Base-by-base conservation (phyloP, 2,797 vertebrate genomes). In the Hyperoplus lanceolatus region DNA sequence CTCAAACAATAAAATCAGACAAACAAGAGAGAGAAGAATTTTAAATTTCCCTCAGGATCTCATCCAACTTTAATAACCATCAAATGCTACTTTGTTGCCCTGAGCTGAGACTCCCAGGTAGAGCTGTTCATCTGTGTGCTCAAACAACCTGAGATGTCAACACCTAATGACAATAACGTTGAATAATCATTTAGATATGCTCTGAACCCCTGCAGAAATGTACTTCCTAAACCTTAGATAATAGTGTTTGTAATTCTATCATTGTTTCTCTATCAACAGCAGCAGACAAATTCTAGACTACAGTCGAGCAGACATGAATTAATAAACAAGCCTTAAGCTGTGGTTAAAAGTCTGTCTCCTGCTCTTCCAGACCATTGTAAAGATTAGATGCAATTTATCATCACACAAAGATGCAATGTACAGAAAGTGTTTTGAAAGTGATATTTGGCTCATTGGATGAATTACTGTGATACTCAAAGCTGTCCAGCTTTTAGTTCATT, bases 311-410 rank as follows among this genome's bases (percentile, higher is more conserved):
- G 39, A 36, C 42, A 13, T 9, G 14, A 29, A 48, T 49, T 59
- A 48, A 7, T 8, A 39, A n/a, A 29, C 54, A 6, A 54, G 50
- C 21, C 41, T 18, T 59, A 59, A 63, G 73, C 11, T 36, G 8
- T 29, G 63, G 41, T 76, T 29, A 42, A 71, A 80, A 70, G 73
- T 74, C 68, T 16, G 42, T 4, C 8, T 45, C 39, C 21, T 5
- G 1, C 38, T 51, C 29, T 48, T 51, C 2, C 46, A 61, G 43
- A 8, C 21, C 8, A 12, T 45, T 48, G 46, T 73, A 58, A 76
- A 50, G 66, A 58, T 2, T 15, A 10, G 6, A 41, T 58, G 39
- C n/a, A 54, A 76, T 80, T 41, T 21, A 77, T 75, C 49, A 46
- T 39, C 8, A 49, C 12, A 36, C 11, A 15, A n/a, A 60, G 16